Conservation (phyloP, 30 jellyfish, hydroid and myxozoan genomes). For the Phacellophora camtschatica region DNA sequence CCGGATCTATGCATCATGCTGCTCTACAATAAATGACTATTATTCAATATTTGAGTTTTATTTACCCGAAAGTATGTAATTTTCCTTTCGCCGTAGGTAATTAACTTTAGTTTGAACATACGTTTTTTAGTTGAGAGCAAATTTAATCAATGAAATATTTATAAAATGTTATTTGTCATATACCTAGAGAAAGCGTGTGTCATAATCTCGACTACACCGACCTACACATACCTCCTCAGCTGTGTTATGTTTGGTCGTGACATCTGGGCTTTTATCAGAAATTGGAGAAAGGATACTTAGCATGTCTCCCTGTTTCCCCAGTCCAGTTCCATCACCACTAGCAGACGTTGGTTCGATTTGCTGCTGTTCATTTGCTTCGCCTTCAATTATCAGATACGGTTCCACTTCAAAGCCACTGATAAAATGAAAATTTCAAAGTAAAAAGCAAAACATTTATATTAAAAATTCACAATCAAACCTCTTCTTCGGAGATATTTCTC, state of each 20-base stretch:
- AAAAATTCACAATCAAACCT: background rate
- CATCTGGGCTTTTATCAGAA: constrained; percentile 11
- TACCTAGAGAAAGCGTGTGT: background rate
- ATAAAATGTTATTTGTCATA: too few species aligned
- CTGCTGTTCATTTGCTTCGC: constrained; percentile 27
- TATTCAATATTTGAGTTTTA: too few species aligned
- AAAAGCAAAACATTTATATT: background rate
- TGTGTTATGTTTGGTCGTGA: background rate
- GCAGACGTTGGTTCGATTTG: background rate
- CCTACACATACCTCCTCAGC: background rate
- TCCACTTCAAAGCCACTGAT: constrained; percentile 86
- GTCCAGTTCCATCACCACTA: background rate
- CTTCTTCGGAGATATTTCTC: background rate
- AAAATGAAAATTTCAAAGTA: background rate
- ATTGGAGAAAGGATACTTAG: background rate
- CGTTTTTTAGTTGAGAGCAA: too few species aligned
- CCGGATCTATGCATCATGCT: too few species aligned
- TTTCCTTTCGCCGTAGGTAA: too few species aligned
- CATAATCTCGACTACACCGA: background rate
- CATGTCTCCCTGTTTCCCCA: background rate
- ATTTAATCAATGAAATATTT: too few species aligned
- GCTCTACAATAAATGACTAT: too few species aligned
- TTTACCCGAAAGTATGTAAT: too few species aligned
- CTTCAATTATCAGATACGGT: constrained; percentile 41
- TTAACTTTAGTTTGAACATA: too few species aligned